Evolutionary conservation across 2,113 vertebrate genomes (phyloP), one percentile per base, ranked within the genome.

Genomic region (Hystrix cristata): DNA sequence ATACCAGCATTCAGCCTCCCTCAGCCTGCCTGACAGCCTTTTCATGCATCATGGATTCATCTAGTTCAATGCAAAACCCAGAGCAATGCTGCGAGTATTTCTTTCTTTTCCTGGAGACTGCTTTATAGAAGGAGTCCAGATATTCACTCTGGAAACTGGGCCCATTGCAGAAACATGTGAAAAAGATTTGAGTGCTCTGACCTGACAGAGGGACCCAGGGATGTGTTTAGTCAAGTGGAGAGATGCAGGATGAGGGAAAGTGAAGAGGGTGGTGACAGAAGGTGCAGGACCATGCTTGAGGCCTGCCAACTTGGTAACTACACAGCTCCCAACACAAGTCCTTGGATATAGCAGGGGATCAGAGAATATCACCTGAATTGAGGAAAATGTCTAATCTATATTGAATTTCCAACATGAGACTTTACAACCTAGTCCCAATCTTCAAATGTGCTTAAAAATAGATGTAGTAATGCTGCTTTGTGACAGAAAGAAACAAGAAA

Each of bases 41-140:
- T 96, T 96, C 97, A 97, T 95, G 96, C 98, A 96, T 92, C 88
- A 48, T 46, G 82, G 96, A 97, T 98, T 98, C 95, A 92, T 98
- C 95, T 93, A 91, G 95, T 96, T 97, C 95, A 96, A 85, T 95
- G 95, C 95, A 95, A 98, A 98, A 94, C 78, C 90, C 88, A 97
- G 84, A 96, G 95, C 86, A 96, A 96, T 84, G 85, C 81, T 72
- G 79, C 90, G 74, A 96, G 82, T 83, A 93, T 96, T 93, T 95
- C 55, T 94, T 71, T 94, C 67, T 82, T 82, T 81, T 94, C 96
- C 64, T 87, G 72, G 95, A 96, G 81, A 96, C 91, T 82, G 60
- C 81, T 91, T 90, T 94, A 88, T 79, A 97, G 88, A 98, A 95
- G 83, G 94, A 81, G 90, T 92, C 97, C 94, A 97, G 91, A 97